A percentile compares a stretch with the other conserved stretches of the same genome.
These are phyloP conservation scores for Polyommatus iphigenia DNA, from an alignment of 2,888 invertebrate genomes.

Conservation along the genomic window DNA sequence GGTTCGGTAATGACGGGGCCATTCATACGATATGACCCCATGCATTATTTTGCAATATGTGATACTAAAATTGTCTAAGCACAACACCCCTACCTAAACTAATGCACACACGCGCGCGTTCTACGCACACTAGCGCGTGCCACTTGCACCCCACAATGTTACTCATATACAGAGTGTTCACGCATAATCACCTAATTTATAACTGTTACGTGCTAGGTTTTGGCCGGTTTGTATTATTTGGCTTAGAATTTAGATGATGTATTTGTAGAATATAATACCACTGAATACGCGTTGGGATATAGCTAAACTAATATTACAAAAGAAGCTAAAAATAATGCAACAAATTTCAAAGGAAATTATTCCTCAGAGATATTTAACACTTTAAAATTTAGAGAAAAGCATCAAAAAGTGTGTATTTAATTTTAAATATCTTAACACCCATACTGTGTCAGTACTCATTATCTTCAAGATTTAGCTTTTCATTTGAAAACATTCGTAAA, in stretches of 20 bases:
- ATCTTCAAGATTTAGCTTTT: too few species aligned
- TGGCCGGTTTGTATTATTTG: conserved; percentile 14
- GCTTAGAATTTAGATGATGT: conserved; percentile 5
- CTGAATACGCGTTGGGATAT: neutral
- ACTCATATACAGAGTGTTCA: conserved; percentile 57
- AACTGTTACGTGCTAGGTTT: conserved; percentile 17
- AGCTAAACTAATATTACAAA: neutral
- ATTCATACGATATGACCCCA: conserved; percentile 46
- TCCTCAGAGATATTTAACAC: neutral
- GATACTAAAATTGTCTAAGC: conserved; percentile 77
- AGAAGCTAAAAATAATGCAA: neutral
- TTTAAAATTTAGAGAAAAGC: too few species aligned
- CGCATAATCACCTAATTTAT: conserved; percentile 35
- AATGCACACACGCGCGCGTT: conserved; percentile 47
- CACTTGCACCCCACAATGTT: conserved; percentile 57
- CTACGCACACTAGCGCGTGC: conserved; percentile 46
- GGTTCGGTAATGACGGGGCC: conserved; percentile 39
- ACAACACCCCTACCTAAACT: conserved; percentile 66
- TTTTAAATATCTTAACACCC: too few species aligned
- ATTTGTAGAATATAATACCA: neutral
- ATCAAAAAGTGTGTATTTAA: too few species aligned
- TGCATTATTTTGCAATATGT: conserved; percentile 70
- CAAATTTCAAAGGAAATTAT: neutral
- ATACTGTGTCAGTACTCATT: too few species aligned
- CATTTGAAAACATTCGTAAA: neutral